These are phyloP conservation scores for Drosophila merina DNA, from an alignment of 2,888 invertebrate genomes.

Conservation along the genomic window DNA sequence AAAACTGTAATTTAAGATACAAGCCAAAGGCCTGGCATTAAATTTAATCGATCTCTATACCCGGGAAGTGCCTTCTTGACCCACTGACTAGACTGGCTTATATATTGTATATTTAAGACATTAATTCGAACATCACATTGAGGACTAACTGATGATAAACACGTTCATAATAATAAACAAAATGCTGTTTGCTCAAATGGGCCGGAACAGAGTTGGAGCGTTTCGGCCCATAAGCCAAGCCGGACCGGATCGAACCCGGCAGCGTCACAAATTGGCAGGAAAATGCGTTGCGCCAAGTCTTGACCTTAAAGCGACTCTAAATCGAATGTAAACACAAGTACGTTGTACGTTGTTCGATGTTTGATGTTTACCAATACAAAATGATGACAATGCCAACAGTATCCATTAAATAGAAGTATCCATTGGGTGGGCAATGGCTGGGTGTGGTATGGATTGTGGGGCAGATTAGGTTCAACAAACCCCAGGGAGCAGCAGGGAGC, in stretches of 20 bases:
- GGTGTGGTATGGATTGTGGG: not conserved
- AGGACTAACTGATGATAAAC: slow-evolving; percentile 25
- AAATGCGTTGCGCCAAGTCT: slow-evolving; percentile 29
- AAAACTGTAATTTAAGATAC: slow-evolving; percentile 26
- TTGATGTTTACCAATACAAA: slow-evolving; percentile 4
- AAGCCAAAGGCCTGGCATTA: slow-evolving; percentile 20
- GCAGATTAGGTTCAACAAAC: slow-evolving; percentile 57
- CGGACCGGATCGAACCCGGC: slow-evolving; percentile 26
- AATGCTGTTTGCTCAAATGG: slow-evolving; percentile 26
- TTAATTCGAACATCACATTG: slow-evolving; percentile 10
- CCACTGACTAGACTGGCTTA: not conserved
- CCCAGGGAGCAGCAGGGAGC: not conserved
- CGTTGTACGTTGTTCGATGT: not conserved
- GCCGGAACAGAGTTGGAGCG: slow-evolving; percentile 19
- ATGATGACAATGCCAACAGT: slow-evolving; percentile 11
- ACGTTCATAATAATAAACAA: slow-evolving; percentile 29
- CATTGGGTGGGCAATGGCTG: not conserved
- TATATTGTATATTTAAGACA: too few species aligned
- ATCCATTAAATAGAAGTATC: slow-evolving; percentile 21
- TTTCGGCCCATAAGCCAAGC: not conserved
- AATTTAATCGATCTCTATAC: slow-evolving; percentile 11
- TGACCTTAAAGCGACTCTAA: slow-evolving; percentile 37
- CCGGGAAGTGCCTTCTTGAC: not conserved
- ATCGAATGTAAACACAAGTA: slow-evolving; percentile 45
- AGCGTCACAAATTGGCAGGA: slow-evolving; percentile 26